Base-by-base conservation (phyloP, 2,888 invertebrate species). In the Tetragonisca angustula region DNA sequence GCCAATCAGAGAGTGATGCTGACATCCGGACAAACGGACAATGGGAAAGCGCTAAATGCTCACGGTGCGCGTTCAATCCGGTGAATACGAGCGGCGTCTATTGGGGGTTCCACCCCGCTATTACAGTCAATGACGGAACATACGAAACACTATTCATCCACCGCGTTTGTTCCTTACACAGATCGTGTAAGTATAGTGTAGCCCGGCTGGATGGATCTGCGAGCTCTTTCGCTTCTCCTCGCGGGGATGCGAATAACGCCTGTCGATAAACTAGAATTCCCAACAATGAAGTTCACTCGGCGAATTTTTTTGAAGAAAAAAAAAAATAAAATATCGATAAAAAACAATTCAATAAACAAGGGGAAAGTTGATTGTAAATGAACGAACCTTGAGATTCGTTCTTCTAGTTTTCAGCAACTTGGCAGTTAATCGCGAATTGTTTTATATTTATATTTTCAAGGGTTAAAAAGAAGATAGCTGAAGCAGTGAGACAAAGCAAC, bases 61-160 rank as follows among this genome's bases (percentile, higher is more conserved):
- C 78, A 83, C 87, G 83, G 86, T 79, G 88, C 87, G 86, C 85
- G 84, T 84, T 88, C 87, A 90, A 90, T 86, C 84, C 84, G 74
- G 75, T 88, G 89, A 90, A 90, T 90, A 84, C 90, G 79, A 81
- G 76, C 85, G 85, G 78, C 90, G 85, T 90, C 86, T 88, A 90
- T 90, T 86, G 90, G 90, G 90, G 88, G 82, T 87, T 83, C 87
- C 84, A 89, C 88, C 89, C 89, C 82, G 89, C 87, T 88, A 90
- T 90, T 90, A 90, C 90, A 87, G 90, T 90, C 90, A 90, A 90
- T 90, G 90, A 85, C 83, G 86, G 87, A 87, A 86, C 88, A 88
- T 88, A 89, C 90, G 89, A 89, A 90, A 89, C 89, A 88, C 90
- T 88, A 88, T 90, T 89, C 89, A 90, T 80, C 84, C 83, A 78